Base-by-base conservation (phyloP, 2,113 vertebrate species). In the Cebus imitator region DNA sequence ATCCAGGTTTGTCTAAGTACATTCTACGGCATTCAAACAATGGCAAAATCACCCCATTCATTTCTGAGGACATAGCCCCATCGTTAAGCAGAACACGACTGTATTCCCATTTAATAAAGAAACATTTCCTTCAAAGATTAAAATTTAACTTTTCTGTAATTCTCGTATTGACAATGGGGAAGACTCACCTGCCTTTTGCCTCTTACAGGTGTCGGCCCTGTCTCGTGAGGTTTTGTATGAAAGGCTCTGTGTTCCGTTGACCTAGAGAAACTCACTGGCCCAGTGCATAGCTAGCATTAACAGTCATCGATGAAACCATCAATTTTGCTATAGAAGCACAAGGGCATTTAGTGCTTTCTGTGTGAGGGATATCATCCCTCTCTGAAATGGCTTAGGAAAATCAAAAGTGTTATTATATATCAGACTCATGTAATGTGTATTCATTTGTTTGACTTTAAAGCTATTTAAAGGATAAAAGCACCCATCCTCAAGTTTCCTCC, bases 371-470 rank as follows among this genome's bases (percentile, higher is more conserved):
- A 96, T 95, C 90, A 90, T 87, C 94, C 30, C 89, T 96, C 72
- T 73, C 64, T 3, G 0, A 96, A 97, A 89, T 94, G 95, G 27
- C 91, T 95, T 97, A 96, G 48, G 68, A 90, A 97, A 81, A 97
- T 96, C 93, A 94, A 98, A 94, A 95, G 82, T 86, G 83, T 94
- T 94, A 57, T 97, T 95, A 98, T 96, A 43, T 95, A 94, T 70
- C 87, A 85, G 86, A 55, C 6, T 90, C 86, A 96, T 97, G 97
- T 97, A 97, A 96, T 92, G 90, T 96, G 81, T 90, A 94, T 92
- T 97, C 97, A 83, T 96, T 96, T 97, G n/a, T 85, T 95, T 94
- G 79, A 97, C 68, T 97, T 96, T 76, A 55, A 92, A 96, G 35
- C 81, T 70, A 82, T n/a, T 66, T 80, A 64, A 82, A 55, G 27